Base-by-base conservation (phyloP, 2,888 invertebrate species). In the Mimachlamys varia region DNA sequence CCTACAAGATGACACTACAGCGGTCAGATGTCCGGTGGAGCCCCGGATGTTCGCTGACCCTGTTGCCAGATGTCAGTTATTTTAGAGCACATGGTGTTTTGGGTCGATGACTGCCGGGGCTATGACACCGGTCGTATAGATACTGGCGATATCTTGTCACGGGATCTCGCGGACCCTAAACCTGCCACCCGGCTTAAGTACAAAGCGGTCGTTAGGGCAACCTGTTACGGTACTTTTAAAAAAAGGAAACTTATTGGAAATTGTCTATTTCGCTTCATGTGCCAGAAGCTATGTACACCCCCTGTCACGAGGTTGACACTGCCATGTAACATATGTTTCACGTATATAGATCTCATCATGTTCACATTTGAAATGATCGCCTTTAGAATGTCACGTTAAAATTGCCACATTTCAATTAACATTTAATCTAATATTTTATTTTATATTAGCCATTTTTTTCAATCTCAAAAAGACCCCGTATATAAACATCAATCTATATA, bases 171-270 rank as follows among this genome's bases (percentile, higher is more conserved):
- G 27, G 27, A n/a, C 62, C 76, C 76, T 76, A 76, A 76, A 76
- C 33, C 76, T 76, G 76, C 76, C 76, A 76, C 76, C 76, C 76
- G 33, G 27, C 33, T 58, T 2, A 22, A 44, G 7, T 44, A 44
- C 44, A 44, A 7, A 44, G 3, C 0, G 22, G 58, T 58, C 58
- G 58, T 58, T 58, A n/a, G 58, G 13, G 22, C 58, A 58, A 58
- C 76, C 76, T 27, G 76, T 76, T 76, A 76, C 76, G 76, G 76
- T 33, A 76, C 62, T 76, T 76, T 27, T 76, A 76, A 76, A 33
- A 76, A 76, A 76, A 33, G 62, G 27, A 76, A 27, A 76, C 76
- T 76, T 76, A 76, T 76, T 76, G 76, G 33, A 76, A 76, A 76
- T 76, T 33, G 33, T 76, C 76, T 4, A 17, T 19, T 53, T 10